These are phyloP conservation scores for Arge pagana DNA, from an alignment of 2,888 invertebrate species.

Conservation along the genomic window DNA sequence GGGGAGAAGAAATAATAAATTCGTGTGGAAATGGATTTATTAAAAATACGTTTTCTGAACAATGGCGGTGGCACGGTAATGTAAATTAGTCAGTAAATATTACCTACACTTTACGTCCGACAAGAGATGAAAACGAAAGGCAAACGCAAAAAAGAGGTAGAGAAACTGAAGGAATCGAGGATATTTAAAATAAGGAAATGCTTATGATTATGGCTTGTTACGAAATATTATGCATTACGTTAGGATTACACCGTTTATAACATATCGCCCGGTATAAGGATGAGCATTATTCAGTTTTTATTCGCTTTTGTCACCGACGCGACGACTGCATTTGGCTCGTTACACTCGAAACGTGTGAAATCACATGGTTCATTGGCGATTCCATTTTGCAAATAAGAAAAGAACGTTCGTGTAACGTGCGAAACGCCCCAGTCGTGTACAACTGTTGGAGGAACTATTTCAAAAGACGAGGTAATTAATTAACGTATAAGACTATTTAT, in stretches of 20 bases:
- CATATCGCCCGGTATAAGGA: conserved; percentile 1
- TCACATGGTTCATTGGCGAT: too few relatives aligned
- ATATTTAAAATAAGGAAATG: conserved; percentile 23
- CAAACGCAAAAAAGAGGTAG: too few relatives aligned
- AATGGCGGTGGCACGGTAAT: conserved; percentile 44
- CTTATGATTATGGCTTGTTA: conserved; percentile 34
- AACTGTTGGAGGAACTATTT: conserved; percentile 49
- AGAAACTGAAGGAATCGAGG: too few relatives aligned
- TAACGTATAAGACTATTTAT: conserved; percentile 23
- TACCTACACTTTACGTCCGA: conserved; percentile 44
- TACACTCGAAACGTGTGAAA: too few relatives aligned
- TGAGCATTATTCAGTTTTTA: conserved; percentile 21
- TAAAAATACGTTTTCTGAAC: conserved; percentile 45
- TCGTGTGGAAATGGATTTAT: conserved; percentile 36
- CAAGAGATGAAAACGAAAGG: too few relatives aligned
- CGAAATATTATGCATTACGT: conserved; percentile 10
- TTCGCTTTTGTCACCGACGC: neutral
- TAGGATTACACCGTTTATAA: conserved; percentile 10
- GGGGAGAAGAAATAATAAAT: too few relatives aligned
- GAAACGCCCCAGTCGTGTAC: too few relatives aligned
- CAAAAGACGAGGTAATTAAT: conserved; percentile 54
- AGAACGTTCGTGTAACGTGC: too few relatives aligned
- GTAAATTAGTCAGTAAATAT: conserved; percentile 41
- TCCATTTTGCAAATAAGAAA: too few relatives aligned
- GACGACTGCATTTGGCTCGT: neutral